Percentiles rank a stretch among this genome's conserved stretches.
These are phyloP conservation scores for Psittacara wagleri DNA, from an alignment of 2,113 vertebrate species.

Conservation along the genomic window DNA sequence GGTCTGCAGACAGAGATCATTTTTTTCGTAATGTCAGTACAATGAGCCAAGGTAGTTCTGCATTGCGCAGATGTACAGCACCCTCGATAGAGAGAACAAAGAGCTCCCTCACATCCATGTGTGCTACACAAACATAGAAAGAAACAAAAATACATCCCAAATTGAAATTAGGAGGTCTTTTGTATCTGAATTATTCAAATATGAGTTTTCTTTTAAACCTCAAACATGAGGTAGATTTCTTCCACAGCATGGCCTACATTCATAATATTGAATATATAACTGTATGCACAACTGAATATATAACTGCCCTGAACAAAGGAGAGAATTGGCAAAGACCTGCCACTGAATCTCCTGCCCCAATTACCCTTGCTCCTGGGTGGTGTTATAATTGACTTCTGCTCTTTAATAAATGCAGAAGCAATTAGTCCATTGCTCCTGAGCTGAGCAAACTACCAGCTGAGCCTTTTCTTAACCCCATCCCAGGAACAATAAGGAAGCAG, in stretches of 20 bases:
- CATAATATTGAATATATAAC: neutral
- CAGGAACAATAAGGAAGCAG: neutral
- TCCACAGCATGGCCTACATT: neutral
- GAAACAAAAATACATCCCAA: neutral
- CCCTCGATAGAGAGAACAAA: neutral
- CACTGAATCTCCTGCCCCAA: neutral
- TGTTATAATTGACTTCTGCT: slow-evolving; percentile 16
- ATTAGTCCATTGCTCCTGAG: neutral
- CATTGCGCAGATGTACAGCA: neutral
- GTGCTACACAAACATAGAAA: neutral
- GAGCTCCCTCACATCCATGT: neutral
- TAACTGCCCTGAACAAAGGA: neutral
- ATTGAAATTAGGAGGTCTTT: slow-evolving; percentile 8
- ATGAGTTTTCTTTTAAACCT: neutral
- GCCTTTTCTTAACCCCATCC: neutral
- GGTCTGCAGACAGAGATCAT: neutral
- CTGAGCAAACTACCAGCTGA: neutral
- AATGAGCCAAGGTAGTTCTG: neutral
- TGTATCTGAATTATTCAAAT: slow-evolving; percentile 21
- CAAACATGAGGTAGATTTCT: neutral
- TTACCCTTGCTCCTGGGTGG: neutral
- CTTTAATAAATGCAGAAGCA: neutral
- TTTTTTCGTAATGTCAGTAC: neutral
- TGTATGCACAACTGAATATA: neutral
- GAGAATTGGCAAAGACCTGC: neutral